Base-by-base conservation (phyloP, 1,140 invertebrate genomes). In the Lordiphosa collinella region DNA sequence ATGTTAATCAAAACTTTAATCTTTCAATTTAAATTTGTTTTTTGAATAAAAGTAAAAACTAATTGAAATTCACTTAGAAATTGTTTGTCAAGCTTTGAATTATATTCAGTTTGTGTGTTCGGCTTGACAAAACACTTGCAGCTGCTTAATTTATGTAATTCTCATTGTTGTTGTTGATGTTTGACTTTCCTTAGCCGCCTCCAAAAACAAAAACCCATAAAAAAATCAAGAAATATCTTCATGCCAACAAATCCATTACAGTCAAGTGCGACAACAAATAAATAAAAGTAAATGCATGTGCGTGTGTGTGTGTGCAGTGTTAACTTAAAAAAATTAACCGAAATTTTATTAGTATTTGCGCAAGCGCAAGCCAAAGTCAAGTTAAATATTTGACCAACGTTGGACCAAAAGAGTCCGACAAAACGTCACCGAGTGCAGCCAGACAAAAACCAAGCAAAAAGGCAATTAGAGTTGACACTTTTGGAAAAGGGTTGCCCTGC, bases 191-290 rank as follows among this genome's bases (percentile, higher is more conserved):
- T 50, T 54, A 48, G 49, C 52, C 36, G 49, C 72, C 72, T 84
- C 62, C 72, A 71, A 74, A 68, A 54, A 50, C 55, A 69, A 63
- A 48, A 32, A 25, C 12, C 18, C 46, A 61, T 59, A 60, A 36
- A 69, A 53, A 58, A 48, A 46, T 46, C 34, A 56, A 52, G 67
- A 79, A 86, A 86, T 86, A 86, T 84, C 76, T 86, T 82, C 72
- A 86, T 86, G 82, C 82, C 82, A 86, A 86, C 82, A 86, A 86
- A 86, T 86, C 82, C 82, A 86, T 86, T 86, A 86, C 82, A 86
- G 72, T 84, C 76, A 80, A 86, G 82, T 80, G 75, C 64, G 53
- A 65, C 54, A 62, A 69, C 78, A 84, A 84, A 84, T 84, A 84
- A 84, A 84, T 84, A 84, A 78, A 70, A 76, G 53, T 48, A 54